Conservation (phyloP, 2,797 vertebrate genomes). For the Aeoliscus strigatus region DNA sequence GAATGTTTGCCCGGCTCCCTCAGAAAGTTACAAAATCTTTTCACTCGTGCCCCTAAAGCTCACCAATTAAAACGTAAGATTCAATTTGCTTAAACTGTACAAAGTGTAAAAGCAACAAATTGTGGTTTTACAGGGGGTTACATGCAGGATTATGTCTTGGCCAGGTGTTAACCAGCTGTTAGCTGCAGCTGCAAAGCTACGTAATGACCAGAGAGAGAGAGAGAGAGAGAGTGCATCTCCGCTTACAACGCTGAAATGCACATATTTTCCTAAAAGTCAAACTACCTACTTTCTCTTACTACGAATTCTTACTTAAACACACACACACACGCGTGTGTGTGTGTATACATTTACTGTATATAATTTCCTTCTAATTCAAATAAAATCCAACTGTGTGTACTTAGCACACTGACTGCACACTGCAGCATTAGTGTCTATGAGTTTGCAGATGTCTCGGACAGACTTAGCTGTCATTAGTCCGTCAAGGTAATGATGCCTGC, state of each 20-base stretch:
- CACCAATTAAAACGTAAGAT: background rate
- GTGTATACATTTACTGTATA: too few species aligned
- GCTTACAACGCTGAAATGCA: background rate
- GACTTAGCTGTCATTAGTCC: conserved; percentile 48
- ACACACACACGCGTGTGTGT: too few species aligned
- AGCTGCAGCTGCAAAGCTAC: background rate
- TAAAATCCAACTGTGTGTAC: background rate
- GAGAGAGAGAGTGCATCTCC: background rate
- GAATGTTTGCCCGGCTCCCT: background rate
- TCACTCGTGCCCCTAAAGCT: background rate
- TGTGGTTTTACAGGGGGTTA: background rate
- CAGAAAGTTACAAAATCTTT: conserved; percentile 4
- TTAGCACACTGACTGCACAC: conserved; percentile 3
- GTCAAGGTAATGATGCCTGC: conserved; percentile 65
- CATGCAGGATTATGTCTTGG: background rate
- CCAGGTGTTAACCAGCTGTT: background rate
- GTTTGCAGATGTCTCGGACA: conserved; percentile 17
- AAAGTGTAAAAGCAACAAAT: background rate
- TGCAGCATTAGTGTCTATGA: conserved; percentile 6
- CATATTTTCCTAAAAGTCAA: background rate
- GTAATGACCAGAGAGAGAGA: background rate
- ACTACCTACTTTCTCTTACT: too few species aligned
- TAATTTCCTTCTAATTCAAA: conserved; percentile 1
- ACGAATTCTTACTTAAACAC: too few species aligned
- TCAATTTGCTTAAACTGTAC: background rate